Conservation (phyloP, 2,888 invertebrate species). For the Venusia cambrica region DNA sequence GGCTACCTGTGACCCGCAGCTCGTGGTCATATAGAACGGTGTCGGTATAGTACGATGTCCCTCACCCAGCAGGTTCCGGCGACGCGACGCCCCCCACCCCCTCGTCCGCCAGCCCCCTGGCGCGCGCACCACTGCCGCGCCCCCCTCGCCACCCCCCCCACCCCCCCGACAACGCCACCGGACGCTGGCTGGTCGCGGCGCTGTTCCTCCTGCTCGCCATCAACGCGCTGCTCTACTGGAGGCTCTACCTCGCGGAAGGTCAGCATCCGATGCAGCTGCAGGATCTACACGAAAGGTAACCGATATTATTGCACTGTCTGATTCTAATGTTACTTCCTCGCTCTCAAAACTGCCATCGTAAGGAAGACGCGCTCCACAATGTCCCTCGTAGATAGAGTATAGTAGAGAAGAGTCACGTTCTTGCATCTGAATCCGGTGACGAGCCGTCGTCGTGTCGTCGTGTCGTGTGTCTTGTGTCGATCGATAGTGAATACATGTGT, state of each 20-base stretch:
- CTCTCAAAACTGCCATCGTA: no score
- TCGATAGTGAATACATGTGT: no score
- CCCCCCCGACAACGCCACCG: slow-evolving; percentile 62
- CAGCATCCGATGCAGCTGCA: slow-evolving; percentile 32
- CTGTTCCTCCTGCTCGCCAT: slow-evolving; percentile 80
- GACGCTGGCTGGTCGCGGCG: slow-evolving; percentile 78
- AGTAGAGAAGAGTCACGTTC: no score
- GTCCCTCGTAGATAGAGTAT: no score
- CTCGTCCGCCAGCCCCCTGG: slow-evolving; percentile 33
- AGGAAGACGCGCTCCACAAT: no score
- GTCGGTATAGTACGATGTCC: neutral
- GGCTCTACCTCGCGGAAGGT: slow-evolving; percentile 87
- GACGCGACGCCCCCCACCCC: slow-evolving; percentile 24
- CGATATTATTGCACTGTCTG: no score
- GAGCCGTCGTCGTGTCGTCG: no score
- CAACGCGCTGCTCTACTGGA: slow-evolving; percentile 90
- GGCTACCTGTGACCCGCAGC: no score
- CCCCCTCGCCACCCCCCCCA: slow-evolving; percentile 1
- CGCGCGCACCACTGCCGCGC: slow-evolving; percentile 36
- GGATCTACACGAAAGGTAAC: slow-evolving; percentile 51
- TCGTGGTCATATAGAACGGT: no score
- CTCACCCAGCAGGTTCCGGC: slow-evolving; percentile 31
- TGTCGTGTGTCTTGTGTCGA: no score
- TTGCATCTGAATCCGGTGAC: no score
- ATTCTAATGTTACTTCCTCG: no score